Base-by-base conservation (phyloP, 2,797 vertebrate genomes). In the Strix occidentalis region DNA sequence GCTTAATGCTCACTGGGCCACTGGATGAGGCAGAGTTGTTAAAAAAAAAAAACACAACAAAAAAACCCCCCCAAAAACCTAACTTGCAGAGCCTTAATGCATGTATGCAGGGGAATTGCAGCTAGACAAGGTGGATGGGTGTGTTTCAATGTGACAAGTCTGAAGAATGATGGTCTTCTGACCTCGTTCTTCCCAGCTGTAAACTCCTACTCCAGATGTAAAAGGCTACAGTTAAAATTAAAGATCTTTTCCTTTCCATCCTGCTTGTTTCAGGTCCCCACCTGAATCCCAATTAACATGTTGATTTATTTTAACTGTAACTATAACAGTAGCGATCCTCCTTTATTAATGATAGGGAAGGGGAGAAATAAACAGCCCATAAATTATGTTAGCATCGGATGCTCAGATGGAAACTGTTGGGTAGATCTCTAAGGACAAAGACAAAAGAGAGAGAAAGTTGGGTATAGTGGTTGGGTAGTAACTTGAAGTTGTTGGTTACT, bases 261-360 rank as follows among this genome's bases (percentile, higher is more conserved):
- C 41, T 4, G 29, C 43, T 35, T 39, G 37, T 64, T 70, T 26
- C 35, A 63, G 28, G n/a, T 35, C 64, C 60, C n/a, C 51, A 21
- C 50, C 76, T 80, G 77, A 74, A 77, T 86, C 31, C 60, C 61
- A 89, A 24, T 69, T 89, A 94, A 77, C 25, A 37, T 18, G 48
- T 31, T 89, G 63, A 68, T 94, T 96, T 93, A 71, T 89, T 46
- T 91, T 87, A 95, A 56, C 35, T 53, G 86, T 33, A 75, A 37
- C 50, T 35, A 14, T 56, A 28, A 65, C 63, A 91, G 65, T 41
- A 57, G 33, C 45, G 64, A 31, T 68, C 56, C 70, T 81, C 56
- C 50, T 90, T 89, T 91, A 84, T 78, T 46, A 74, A 85, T 29
- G 89, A 3, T 23, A 58, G 61, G 53, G 26, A 69, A 93, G 24